phyloP scores from a whole-genome alignment of 1,140 invertebrate genomes.

The Pseudomyrmex pallidus region DNA sequence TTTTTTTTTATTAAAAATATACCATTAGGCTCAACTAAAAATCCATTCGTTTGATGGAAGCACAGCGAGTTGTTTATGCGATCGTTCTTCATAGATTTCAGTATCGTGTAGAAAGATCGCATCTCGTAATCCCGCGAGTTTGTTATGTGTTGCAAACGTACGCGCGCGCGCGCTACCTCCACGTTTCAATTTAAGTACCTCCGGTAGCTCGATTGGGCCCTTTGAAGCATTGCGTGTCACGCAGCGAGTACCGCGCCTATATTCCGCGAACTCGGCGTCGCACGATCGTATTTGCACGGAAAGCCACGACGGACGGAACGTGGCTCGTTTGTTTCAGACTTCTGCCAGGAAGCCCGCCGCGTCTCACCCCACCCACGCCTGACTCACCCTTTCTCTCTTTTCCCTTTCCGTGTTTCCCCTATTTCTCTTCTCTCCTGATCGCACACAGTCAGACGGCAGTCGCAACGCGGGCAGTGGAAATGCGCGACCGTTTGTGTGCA shows the following conservation, averaged over 20 bases:
- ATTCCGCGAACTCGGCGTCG: slow-evolving; percentile 38
- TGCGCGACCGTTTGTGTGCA: slow-evolving; percentile 55
- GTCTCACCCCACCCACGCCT: slow-evolving; percentile 15
- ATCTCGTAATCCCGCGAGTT: slow-evolving; percentile 33
- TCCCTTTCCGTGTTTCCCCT: neutral
- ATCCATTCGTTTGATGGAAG: neutral
- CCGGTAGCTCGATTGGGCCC: slow-evolving; percentile 33
- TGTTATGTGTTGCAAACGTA: neutral
- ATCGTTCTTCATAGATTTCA: neutral
- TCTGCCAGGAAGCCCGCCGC: slow-evolving; percentile 48
- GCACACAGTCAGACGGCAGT: neutral
- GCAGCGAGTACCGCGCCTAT: slow-evolving; percentile 30
- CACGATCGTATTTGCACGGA: slow-evolving; percentile 59
- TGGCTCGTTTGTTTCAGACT: slow-evolving; percentile 72
- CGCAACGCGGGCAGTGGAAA: slow-evolving; percentile 35
- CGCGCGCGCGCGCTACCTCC: slow-evolving; percentile 5
- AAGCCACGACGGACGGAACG: slow-evolving; percentile 49
- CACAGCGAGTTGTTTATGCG: neutral
- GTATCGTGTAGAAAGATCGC: slow-evolving; percentile 2
- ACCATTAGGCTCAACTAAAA: neutral
- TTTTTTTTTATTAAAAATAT: neutral
- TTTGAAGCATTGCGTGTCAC: slow-evolving; percentile 59
- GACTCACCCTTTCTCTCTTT: neutral
- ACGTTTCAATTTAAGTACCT: slow-evolving; percentile 59
- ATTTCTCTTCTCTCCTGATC: neutral